Evolutionary conservation across 2,113 vertebrate genomes (phyloP), one percentile per base, ranked within the genome.

Genomic region (Lanius collurio): DNA sequence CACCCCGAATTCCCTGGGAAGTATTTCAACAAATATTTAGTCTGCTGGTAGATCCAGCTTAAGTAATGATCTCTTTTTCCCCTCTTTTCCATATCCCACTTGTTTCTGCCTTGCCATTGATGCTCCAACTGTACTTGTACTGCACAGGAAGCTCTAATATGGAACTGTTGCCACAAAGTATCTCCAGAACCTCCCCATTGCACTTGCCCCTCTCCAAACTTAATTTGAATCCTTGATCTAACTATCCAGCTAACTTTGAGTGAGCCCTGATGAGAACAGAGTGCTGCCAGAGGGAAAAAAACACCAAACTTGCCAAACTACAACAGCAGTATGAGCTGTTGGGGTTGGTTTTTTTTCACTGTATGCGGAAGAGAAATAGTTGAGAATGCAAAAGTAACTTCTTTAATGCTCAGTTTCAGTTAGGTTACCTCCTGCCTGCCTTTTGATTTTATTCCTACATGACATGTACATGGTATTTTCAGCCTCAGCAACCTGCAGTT

Each of bases 41-140:
- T 41, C 41, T 65, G 37, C 26, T 76, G 49, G 44, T 27, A 91
- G 28, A 39, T 44, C 23, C 52, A 87, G 28, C 24, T 83, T 64
- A 50, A 73, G 28, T 26, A 76, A 83, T 6, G n/a, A 83, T 21
- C 12, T 56, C 28, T 73, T 76, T 31, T 49, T 1, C 11, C n/a
- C 27, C 37, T 1, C 8, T 55, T 20, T 27, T 13, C n/a, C 20
- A 24, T 2, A 6, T 63, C 59, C 28, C 26, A 22, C 0, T 0
- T 3, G 2, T 46, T 83, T 81, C 42, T 94, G 76, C 42, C 70
- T 78, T n/a, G 27, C 68, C 8, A 1, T 0, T 44, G 42, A 79
- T 37, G 37, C 26, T 50, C 62, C 47, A 64, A 3, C 19, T 44
- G 47, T 53, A 33, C 9, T 62, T 6, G 0, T 10, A 63, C 15